phyloP scores from a whole-genome alignment of 2,113 vertebrate genomes.

The Oryzias javanicus region DNA sequence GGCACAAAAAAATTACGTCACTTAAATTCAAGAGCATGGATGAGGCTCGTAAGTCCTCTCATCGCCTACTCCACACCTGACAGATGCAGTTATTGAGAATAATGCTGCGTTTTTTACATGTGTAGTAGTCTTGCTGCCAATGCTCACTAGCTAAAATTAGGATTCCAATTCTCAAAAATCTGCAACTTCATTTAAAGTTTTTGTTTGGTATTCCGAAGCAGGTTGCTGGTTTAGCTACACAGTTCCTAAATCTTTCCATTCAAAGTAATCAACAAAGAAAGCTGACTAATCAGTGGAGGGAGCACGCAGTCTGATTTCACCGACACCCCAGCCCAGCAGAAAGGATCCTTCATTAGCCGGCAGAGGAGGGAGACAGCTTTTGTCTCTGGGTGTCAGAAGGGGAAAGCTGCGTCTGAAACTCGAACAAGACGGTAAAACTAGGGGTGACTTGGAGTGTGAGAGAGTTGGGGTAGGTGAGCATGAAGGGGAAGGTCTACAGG shows the following conservation, averaged over 20 bases:
- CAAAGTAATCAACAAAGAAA: conserved; percentile 61
- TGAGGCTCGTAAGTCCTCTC: conserved; percentile 17
- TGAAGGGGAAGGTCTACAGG: conserved; percentile 65
- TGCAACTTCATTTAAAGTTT: not conserved
- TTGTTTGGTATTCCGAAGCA: conserved; percentile 34
- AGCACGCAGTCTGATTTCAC: conserved; percentile 48
- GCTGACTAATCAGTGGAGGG: conserved; percentile 54
- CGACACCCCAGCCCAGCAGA: conserved; percentile 52
- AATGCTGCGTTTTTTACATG: conserved; percentile 20
- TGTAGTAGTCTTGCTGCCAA: too few relatives aligned
- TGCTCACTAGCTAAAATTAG: not conserved
- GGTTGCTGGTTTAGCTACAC: conserved; percentile 42
- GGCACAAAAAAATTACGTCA: conserved; percentile 21
- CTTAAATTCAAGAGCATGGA: conserved; percentile 12
- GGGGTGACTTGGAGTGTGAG: conserved; percentile 68
- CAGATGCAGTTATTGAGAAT: conserved; percentile 20
- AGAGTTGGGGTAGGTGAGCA: conserved; percentile 66
- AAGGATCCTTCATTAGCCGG: conserved; percentile 61
- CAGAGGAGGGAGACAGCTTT: conserved; percentile 59
- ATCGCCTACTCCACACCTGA: conserved; percentile 7
- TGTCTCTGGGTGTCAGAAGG: conserved; percentile 66
- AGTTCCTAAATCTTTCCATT: conserved; percentile 52
- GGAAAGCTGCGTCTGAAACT: conserved; percentile 51
- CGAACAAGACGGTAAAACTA: conserved; percentile 54
- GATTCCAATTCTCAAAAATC: not conserved